Percentiles rank a stretch among this genome's conserved stretches.
Evolutionary conservation across 2,888 invertebrate species (phyloP).

Genomic region (Flabesymbios commensalis): DNA sequence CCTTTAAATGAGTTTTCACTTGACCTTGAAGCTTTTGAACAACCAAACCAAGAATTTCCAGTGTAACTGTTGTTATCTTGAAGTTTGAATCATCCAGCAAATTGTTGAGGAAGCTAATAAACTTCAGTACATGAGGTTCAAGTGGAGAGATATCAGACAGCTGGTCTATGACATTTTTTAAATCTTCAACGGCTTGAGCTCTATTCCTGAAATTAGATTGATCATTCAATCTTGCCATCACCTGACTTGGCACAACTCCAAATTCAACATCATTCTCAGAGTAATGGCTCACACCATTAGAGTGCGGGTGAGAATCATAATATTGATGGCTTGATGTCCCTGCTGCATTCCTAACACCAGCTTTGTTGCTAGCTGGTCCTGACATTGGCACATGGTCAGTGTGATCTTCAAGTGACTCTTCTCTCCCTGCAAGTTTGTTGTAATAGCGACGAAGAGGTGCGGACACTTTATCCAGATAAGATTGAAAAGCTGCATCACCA

Average conservation of each 20-base stretch:
- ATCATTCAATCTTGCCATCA: slow-evolving; percentile 61
- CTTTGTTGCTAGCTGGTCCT: no score
- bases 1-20: slow-evolving; percentile 63
- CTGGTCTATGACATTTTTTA: slow-evolving; percentile 65
- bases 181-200: slow-evolving; percentile 68
- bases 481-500: slow-evolving; percentile 57
- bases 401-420: no score
- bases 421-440: slow-evolving; percentile 25
- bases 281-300: not conserved
- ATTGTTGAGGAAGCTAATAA: slow-evolving; percentile 67
- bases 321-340: no score
- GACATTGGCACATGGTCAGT: no score
- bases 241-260: slow-evolving; percentile 61
- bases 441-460: slow-evolving; percentile 35
- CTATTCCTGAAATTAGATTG: slow-evolving; percentile 68
- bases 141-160: slow-evolving; percentile 57
- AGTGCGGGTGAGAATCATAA: not conserved
- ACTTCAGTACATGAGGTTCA: slow-evolving; percentile 69
- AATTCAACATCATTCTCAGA: slow-evolving; percentile 52
- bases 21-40: slow-evolving; percentile 60
- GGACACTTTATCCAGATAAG: slow-evolving; percentile 50
- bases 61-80: slow-evolving; percentile 63
- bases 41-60: slow-evolving; percentile 63
- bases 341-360: no score
- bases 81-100: slow-evolving; percentile 69